phyloP scores from a whole-genome alignment of 2,113 vertebrate species.

The Lagopus leucura region DNA sequence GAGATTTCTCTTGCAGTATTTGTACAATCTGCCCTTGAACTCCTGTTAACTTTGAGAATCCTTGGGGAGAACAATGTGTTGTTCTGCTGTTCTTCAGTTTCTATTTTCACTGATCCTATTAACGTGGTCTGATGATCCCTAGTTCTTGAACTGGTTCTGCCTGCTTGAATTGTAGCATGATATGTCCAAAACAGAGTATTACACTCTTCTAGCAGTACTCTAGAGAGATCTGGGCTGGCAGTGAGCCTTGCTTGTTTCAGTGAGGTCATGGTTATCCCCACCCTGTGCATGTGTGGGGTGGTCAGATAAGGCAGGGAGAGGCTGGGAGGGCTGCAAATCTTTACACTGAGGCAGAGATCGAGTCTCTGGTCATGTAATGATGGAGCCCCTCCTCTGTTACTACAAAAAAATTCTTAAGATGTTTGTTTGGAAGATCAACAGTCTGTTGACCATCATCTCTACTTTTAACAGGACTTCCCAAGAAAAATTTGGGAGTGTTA shows the following conservation, averaged over 20 bases:
- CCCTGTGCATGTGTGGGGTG: fast-evolving
- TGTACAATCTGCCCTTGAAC: neutral
- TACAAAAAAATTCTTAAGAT: neutral
- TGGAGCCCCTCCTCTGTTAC: neutral
- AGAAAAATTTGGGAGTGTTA: neutral
- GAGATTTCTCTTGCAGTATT: neutral
- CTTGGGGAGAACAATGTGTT: neutral
- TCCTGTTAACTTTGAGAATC: neutral
- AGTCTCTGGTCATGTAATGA: neutral
- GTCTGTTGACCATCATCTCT: neutral
- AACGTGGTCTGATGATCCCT: neutral
- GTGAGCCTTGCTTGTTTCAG: neutral
- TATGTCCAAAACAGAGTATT: neutral
- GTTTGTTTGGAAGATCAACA: neutral
- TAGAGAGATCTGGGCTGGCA: neutral
- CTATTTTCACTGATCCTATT: neutral
- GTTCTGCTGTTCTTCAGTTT: neutral
- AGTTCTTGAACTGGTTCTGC: neutral
- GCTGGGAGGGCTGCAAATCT: neutral
- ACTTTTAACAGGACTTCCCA: neutral
- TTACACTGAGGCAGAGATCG: neutral
- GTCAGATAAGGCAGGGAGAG: fast-evolving
- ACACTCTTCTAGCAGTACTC: neutral
- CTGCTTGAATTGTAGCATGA: neutral
- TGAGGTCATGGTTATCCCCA: neutral